phyloP scores from a whole-genome alignment of 2,888 invertebrate genomes.

The Panzeria rudis region DNA sequence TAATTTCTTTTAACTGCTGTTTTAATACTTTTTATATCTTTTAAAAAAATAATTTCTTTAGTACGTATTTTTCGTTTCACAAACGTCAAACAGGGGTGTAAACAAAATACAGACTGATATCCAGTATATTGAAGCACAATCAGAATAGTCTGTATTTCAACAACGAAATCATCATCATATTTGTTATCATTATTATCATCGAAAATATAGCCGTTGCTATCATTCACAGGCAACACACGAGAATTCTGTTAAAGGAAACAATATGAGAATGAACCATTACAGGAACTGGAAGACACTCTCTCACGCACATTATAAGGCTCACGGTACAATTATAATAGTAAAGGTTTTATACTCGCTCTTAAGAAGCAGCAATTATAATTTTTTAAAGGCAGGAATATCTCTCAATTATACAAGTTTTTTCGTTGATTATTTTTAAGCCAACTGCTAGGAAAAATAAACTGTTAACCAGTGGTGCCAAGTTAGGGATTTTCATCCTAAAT shows the following conservation, averaged over 20 bases:
- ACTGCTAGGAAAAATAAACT: too few species aligned
- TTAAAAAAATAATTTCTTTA: conserved; percentile 33
- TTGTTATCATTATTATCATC: conserved; percentile 47
- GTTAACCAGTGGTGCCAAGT: too few species aligned
- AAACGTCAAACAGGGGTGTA: conserved; percentile 81
- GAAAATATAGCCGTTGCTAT: conserved; percentile 17
- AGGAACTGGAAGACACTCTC: conserved; percentile 37
- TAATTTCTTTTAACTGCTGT: conserved; percentile 10
- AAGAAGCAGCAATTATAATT: too few species aligned
- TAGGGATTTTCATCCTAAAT: too few species aligned
- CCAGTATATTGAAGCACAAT: conserved; percentile 68
- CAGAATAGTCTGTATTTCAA: conserved; percentile 67
- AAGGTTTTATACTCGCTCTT: not conserved
- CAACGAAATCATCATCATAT: conserved; percentile 45
- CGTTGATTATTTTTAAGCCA: too few species aligned
- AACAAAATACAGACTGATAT: conserved; percentile 82
- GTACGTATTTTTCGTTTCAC: conserved; percentile 75
- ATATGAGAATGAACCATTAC: conserved; percentile 49
- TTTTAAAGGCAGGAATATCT: too few species aligned
- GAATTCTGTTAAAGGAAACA: conserved; percentile 42
- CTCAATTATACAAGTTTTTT: too few species aligned
- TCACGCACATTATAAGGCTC: too few species aligned
- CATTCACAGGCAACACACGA: conserved; percentile 8
- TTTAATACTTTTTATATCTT: conserved; percentile 25
- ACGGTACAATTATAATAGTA: too few species aligned